Conservation (phyloP, 2,888 invertebrate genomes). For the Leucophora obtusa region DNA sequence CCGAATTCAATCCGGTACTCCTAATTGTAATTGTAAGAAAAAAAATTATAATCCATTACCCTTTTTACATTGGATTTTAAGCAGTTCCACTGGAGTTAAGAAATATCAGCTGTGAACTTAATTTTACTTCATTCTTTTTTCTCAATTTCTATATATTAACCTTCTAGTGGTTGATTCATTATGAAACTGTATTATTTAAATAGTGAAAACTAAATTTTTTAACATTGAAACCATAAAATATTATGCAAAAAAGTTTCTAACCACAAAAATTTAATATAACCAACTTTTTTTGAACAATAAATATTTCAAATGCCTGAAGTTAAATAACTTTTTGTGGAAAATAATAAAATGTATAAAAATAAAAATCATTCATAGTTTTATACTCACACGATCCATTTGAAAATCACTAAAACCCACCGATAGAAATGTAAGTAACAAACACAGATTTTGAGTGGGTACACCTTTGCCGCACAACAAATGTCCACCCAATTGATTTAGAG, state of each 20-base stretch:
- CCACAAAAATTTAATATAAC: conserved; percentile 51
- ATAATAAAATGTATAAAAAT: not conserved
- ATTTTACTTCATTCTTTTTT: too few species aligned
- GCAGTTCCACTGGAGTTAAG: too few species aligned
- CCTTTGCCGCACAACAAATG: conserved; percentile 72
- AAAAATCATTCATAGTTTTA: conserved; percentile 25
- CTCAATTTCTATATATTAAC: not conserved
- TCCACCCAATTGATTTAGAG: conserved; percentile 75
- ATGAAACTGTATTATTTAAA: not conserved
- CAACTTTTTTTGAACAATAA: conserved; percentile 43
- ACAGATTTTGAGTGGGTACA: conserved; percentile 73
- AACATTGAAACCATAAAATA: conserved; percentile 18
- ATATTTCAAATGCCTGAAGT: conserved; percentile 57
- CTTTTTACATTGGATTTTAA: too few species aligned
- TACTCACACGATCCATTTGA: conserved; percentile 77
- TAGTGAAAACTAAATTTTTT: not conserved
- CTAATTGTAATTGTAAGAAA: too few species aligned
- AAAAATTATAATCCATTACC: too few species aligned
- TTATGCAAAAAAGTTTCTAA: conserved; percentile 43
- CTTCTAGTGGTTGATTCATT: conserved; percentile 39
- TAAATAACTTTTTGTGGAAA: conserved; percentile 43
- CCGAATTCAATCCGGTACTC: too few species aligned
- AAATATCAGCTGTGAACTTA: too few species aligned
- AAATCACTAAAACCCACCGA: conserved; percentile 76
- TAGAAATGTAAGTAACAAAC: conserved; percentile 73